These are phyloP conservation scores for Ornithoptera priamus DNA, from an alignment of 2,888 invertebrate genomes.

Conservation along the genomic window DNA sequence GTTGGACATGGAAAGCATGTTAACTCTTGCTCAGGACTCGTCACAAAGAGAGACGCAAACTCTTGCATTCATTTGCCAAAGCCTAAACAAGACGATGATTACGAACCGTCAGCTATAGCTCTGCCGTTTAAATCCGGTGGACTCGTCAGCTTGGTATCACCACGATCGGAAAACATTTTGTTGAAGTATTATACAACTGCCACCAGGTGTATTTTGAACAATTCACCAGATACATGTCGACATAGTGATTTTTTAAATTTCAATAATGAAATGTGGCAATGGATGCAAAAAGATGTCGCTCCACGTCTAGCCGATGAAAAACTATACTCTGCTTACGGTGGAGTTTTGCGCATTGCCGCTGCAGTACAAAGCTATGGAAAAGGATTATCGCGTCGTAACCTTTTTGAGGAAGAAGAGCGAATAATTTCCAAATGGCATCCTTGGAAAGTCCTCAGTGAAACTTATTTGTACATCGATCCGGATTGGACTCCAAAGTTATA, in stretches of 20 bases:
- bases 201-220: constrained; percentile 60
- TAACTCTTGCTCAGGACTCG: constrained; percentile 57
- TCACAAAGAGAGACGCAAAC: constrained; percentile 56
- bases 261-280: constrained; percentile 70
- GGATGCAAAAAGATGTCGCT: constrained; percentile 70
- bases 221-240: constrained; percentile 60
- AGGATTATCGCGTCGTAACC: constrained; percentile 59
- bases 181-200: constrained; percentile 68
- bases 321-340: constrained; percentile 66
- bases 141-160: constrained; percentile 55
- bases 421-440: constrained; percentile 53
- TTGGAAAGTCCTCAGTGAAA: constrained; percentile 50
- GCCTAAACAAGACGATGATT: constrained; percentile 58
- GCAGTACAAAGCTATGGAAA: constrained; percentile 69
- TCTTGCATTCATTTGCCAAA: constrained; percentile 63
- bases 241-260: constrained; percentile 67
- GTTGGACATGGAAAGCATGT: constrained; percentile 52
- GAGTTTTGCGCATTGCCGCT: constrained; percentile 65
- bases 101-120: constrained; percentile 55
- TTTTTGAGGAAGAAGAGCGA: constrained; percentile 47
- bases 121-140: constrained; percentile 62
- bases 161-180: constrained; percentile 56
- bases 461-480: constrained; percentile 50
- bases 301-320: constrained; percentile 65
- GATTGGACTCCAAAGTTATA: constrained; percentile 60